Conservation (phyloP, 2,797 vertebrate genomes). For the Siniperca undulata region DNA sequence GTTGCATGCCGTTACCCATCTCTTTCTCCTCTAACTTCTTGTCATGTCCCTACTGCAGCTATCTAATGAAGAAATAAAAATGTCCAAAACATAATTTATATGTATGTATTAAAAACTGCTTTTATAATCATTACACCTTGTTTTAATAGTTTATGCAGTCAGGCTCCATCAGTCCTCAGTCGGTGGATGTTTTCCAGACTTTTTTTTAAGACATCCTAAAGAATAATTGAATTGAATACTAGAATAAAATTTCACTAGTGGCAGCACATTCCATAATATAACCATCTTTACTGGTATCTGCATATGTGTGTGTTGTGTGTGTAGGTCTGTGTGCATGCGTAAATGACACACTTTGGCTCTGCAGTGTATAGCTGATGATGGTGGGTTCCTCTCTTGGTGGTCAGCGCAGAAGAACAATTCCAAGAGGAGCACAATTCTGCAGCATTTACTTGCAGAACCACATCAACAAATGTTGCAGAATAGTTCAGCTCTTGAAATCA, state of each 20-base stretch:
- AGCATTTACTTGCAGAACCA: slow-evolving; percentile 88
- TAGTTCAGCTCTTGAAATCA: slow-evolving; percentile 90
- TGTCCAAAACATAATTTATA: too few relatives aligned
- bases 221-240: too few relatives aligned
- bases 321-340: background rate
- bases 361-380: slow-evolving; percentile 63
- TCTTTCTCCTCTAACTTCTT: background rate
- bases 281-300: background rate
- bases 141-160: background rate
- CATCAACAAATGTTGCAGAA: slow-evolving; percentile 90
- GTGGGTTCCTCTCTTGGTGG: slow-evolving; percentile 68
- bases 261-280: background rate
- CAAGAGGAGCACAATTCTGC: slow-evolving; percentile 89
- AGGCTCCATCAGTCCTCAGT: background rate
- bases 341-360: slow-evolving; percentile 23
- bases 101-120: background rate
- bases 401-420: slow-evolving; percentile 85
- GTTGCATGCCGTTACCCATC: background rate
- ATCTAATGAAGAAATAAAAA: too few relatives aligned
- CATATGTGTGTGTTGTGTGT: background rate
- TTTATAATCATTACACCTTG: background rate
- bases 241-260: too few relatives aligned
- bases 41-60: background rate
- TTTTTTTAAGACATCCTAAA: too few relatives aligned
- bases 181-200: background rate